These are phyloP conservation scores for Chionis minor DNA, from an alignment of 2,113 vertebrate species.

Conservation along the genomic window DNA sequence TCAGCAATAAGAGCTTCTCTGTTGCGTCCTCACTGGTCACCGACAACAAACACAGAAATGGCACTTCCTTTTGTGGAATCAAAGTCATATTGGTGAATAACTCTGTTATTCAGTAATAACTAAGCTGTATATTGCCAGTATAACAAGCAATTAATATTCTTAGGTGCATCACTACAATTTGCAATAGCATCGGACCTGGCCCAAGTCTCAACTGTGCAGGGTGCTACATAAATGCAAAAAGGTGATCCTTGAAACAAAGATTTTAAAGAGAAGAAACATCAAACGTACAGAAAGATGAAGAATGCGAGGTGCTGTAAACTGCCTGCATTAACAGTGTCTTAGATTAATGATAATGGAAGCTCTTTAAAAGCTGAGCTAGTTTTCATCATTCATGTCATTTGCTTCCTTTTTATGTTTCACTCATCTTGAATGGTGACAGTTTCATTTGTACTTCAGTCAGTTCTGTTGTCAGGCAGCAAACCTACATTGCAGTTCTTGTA, in stretches of 20 bases:
- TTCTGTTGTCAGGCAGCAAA: conserved; percentile 14
- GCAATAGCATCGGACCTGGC: not conserved
- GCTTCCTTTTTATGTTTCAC: conserved; percentile 9
- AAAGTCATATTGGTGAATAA: not conserved
- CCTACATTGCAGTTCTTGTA: not conserved
- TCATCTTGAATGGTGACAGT: not conserved
- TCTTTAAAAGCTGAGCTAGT: not conserved
- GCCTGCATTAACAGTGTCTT: not conserved
- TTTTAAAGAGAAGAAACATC: not conserved
- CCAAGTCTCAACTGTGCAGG: not conserved
- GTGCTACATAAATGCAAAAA: not conserved
- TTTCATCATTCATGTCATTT: not conserved
- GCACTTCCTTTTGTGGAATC: not conserved
- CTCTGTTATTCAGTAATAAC: not conserved
- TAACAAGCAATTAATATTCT: not conserved
- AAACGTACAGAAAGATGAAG: not conserved
- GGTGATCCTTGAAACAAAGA: not conserved
- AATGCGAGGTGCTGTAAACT: not conserved
- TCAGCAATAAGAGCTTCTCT: not conserved
- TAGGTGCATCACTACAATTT: not conserved
- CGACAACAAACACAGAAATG: not conserved
- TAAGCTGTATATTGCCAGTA: not conserved
- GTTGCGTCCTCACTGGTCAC: accelerated
- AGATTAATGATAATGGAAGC: not conserved
- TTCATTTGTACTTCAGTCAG: not conserved